phyloP scores from a whole-genome alignment of 2,888 invertebrate species.

The Nomada ruficornis region DNA sequence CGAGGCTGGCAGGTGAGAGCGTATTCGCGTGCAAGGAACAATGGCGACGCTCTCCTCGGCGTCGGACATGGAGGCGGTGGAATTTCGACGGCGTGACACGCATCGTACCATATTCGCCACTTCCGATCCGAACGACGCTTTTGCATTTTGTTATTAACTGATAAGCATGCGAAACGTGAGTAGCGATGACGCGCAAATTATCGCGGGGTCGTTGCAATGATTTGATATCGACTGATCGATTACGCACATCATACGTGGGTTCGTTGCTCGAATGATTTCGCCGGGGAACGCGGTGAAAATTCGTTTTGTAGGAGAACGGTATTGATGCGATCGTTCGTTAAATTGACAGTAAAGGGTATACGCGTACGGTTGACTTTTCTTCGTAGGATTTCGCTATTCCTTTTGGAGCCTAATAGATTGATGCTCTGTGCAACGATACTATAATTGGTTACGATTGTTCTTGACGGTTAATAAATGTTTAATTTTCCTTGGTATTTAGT shows the following conservation, averaged over 20 bases:
- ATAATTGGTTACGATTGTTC: no score
- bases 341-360: no score
- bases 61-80: slow-evolving; percentile 48
- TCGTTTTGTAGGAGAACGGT: no score
- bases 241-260: neutral
- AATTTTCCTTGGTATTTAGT: no score
- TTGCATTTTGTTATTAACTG: neutral
- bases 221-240: neutral
- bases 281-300: no score
- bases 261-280: no score
- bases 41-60: slow-evolving; percentile 32
- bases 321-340: no score
- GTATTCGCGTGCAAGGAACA: slow-evolving; percentile 55
- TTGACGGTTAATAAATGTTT: no score
- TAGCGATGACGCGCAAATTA: neutral
- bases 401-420: no score
- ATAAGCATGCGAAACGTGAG: slow-evolving; percentile 6
- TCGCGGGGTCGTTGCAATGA: neutral
- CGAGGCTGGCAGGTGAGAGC: slow-evolving; percentile 15
- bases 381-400: no score
- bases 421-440: no score
- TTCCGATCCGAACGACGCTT: neutral
- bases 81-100: neutral
- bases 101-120: neutral
- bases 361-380: no score